Evolutionary conservation across 2,888 invertebrate genomes (phyloP).

Genomic region (Acanthoscelides obtectus): DNA sequence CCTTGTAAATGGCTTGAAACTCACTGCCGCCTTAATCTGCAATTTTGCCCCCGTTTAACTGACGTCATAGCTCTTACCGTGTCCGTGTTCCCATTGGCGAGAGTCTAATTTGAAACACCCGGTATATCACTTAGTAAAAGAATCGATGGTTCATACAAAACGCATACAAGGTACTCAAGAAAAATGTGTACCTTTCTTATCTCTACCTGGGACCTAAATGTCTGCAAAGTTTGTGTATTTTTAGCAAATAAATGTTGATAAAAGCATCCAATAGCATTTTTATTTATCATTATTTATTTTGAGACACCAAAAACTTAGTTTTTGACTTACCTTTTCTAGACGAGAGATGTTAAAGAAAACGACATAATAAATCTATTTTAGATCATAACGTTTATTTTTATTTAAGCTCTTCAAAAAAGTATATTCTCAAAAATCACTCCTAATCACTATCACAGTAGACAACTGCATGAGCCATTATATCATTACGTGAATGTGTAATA

Average conservation of each 20-base stretch:
- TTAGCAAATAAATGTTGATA: neutral
- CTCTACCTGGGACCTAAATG: neutral
- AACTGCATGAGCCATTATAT: neutral
- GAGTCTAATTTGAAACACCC: no score
- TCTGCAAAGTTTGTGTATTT: neutral
- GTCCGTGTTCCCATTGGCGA: no score
- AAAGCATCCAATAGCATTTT: neutral
- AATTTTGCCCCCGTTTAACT: no score
- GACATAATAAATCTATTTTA: neutral
- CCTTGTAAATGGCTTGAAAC: no score
- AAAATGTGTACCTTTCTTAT: neutral
- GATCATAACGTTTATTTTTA: neutral
- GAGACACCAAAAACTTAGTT: no score
- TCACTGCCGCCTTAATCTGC: no score
- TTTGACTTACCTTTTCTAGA: no score
- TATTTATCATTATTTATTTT: no score
- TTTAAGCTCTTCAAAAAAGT: neutral
- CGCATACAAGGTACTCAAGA: neutral
- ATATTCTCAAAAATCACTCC: neutral
- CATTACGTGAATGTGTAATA: neutral
- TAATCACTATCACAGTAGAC: neutral
- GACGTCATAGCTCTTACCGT: no score
- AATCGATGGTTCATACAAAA: neutral
- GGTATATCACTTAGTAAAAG: no score
- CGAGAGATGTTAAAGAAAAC: no score